Evolutionary conservation across 2,888 invertebrate genomes (phyloP).

Genomic region (Ariolimax columbianus): DNA sequence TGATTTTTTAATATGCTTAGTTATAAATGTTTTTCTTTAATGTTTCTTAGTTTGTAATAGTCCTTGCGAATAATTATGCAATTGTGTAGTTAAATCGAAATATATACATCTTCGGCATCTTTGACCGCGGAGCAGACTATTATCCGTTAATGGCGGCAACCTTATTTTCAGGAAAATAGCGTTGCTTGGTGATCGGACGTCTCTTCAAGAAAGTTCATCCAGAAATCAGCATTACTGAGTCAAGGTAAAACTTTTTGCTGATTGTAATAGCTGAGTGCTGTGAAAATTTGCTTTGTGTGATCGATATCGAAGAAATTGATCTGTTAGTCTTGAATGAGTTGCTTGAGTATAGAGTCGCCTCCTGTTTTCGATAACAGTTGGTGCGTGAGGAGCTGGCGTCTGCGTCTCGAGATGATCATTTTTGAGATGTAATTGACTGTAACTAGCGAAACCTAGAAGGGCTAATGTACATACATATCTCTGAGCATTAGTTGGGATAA

Average conservation of each 20-base stretch:
- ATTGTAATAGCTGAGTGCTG: neutral
- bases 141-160: slow-evolving; percentile 51
- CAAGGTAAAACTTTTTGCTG: slow-evolving; percentile 8
- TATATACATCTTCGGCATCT: neutral
- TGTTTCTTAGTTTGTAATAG: neutral
- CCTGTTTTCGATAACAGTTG: slow-evolving; percentile 35
- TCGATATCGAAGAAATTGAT: neutral
- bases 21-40: neutral
- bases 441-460: too few species aligned
- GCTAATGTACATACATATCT: too few species aligned
- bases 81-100: neutral
- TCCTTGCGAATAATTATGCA: neutral
- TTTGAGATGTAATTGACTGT: neutral
- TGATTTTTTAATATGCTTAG: neutral
- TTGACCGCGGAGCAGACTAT: slow-evolving; percentile 9
- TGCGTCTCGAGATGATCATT: neutral
- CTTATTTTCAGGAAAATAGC: slow-evolving; percentile 41
- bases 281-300: neutral
- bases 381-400: neutral
- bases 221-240: neutral
- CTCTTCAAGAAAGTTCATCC: neutral
- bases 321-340: neutral
- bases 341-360: neutral
- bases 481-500: too few species aligned
- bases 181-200: slow-evolving; percentile 2